Percentiles rank a stretch among this genome's conserved stretches.
Evolutionary conservation across 2,888 invertebrate genomes (phyloP).

Genomic region (Pogonocherus hispidulus): DNA sequence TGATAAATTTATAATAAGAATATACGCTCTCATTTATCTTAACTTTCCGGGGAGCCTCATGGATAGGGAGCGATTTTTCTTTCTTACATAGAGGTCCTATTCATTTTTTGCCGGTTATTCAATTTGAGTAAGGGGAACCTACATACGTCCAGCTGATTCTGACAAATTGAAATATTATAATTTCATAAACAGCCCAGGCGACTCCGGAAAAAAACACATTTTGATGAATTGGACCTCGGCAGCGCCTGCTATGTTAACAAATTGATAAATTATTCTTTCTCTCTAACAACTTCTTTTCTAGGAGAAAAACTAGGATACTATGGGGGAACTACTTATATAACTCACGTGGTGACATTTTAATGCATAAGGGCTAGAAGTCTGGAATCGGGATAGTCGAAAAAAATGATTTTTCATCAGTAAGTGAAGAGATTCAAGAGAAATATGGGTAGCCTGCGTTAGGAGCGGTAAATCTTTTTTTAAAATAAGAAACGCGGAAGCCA

Average conservation of each 20-base stretch:
- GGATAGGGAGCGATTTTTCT: conserved; percentile 30
- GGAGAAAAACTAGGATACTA: conserved; percentile 3
- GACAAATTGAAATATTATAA: conserved; percentile 51
- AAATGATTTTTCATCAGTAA: conserved; percentile 24
- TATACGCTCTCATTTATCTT: conserved; percentile 32
- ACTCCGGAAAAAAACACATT: conserved; percentile 30
- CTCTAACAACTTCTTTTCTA: conserved; percentile 26
- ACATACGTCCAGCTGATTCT: conserved; percentile 47
- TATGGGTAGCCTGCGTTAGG: not conserved
- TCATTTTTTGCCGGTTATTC: conserved; percentile 48
- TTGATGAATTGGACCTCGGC: conserved; percentile 34
- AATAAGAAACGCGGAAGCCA: conserved; percentile 7
- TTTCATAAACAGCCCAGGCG: conserved; percentile 43
- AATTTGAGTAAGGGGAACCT: conserved; percentile 41
- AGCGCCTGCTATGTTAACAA: conserved; percentile 23
- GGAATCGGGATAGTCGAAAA: conserved; percentile 18
- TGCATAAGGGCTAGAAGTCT: conserved; percentile 10
- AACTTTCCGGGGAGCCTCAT: conserved; percentile 18
- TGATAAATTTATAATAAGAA: conserved; percentile 29
- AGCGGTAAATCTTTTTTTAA: conserved; percentile 13
- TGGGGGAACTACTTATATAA: conserved; percentile 22
- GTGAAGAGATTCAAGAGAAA: not conserved
- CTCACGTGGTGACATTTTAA: conserved; percentile 24
- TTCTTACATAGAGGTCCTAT: conserved; percentile 32
- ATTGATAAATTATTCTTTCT: conserved; percentile 32